Evolutionary conservation across 2,113 vertebrate species (phyloP).

Genomic region (Murina feae): DNA sequence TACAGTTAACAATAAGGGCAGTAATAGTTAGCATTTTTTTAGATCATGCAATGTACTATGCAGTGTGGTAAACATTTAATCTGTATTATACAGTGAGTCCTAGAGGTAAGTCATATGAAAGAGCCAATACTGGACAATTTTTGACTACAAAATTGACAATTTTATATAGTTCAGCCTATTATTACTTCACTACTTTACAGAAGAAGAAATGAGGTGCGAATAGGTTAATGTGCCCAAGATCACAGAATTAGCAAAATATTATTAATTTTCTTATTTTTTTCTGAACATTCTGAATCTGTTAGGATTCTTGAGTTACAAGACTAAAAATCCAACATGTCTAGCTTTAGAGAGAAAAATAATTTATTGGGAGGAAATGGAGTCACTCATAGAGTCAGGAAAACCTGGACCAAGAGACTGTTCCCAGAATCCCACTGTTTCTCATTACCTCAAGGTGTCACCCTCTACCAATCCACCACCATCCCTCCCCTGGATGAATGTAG

Average conservation of each 20-base stretch:
- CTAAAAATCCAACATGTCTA: not conserved
- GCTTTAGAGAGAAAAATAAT: not conserved
- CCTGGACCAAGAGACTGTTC: not conserved
- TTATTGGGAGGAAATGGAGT: not conserved
- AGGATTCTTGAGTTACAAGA: not conserved
- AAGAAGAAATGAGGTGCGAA: not conserved
- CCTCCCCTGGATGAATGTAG: not conserved
- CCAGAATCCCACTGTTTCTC: not conserved
- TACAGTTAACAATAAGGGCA: not conserved
- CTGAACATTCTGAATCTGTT: not conserved
- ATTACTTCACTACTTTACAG: not conserved
- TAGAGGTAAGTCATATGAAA: not conserved
- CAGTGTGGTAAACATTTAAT: not conserved
- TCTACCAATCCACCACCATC: not conserved
- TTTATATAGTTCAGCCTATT: not conserved
- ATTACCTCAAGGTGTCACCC: not conserved
- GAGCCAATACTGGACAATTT: not conserved
- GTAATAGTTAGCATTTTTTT: not conserved
- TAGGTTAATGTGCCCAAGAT: not conserved
- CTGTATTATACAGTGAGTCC: not conserved
- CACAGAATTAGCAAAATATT: not conserved
- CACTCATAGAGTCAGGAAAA: not conserved
- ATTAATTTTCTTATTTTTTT: conserved; percentile 29
- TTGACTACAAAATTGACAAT: not conserved
- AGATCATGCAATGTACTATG: not conserved